Evolutionary conservation across 2,888 invertebrate species (phyloP), one percentile per base, ranked within the genome.

Genomic region (Troides oblongomaculatus): DNA sequence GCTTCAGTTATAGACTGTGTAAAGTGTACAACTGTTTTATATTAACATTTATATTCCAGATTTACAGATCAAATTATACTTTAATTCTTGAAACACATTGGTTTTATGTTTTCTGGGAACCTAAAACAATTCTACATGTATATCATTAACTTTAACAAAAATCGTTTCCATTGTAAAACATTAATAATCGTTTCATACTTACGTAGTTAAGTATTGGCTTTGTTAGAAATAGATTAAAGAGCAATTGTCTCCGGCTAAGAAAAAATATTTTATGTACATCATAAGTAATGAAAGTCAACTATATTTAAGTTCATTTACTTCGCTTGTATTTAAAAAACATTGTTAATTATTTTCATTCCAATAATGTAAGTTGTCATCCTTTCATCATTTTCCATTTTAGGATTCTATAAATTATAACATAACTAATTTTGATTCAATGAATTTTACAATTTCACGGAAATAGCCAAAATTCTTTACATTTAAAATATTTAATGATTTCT

Each of bases 21-120:
- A 76, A 80, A 84, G 86, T 87, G 85, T 84, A 85, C 72, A 79
- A 79, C 84, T 80, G 82, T 87, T 86, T 88, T 87, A 78, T 86
- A 88, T 77, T 75, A 76, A 82, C 76, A 78, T 82, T 85, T 84
- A 75, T 84, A 82, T 82, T 83, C 78, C 79, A 80, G 78, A 82
- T 76, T 79, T 78, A 79, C 78, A 81, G 77, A 78, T 84, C 77
- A 75, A 81, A 81, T 79, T 83, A 78, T 82, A 82, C 77, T 78
- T 79, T 81, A 75, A 78, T 79, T 75, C 74, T 76, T 57, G 74
- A 81, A 77, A 79, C 77, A 75, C 73, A 81, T 73, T 81, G 78
- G 81, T 80, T 79, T 76, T 76, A 79, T 77, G 76, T 77, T 72
- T 80, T 81, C 75, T 81, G 77, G 74, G 74, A 84, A 75, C 71